A percentile compares a stretch with the other conserved stretches of the same genome.
Conservation (phyloP, 2,888 invertebrate genomes). For the Ectemnius continuus region DNA sequence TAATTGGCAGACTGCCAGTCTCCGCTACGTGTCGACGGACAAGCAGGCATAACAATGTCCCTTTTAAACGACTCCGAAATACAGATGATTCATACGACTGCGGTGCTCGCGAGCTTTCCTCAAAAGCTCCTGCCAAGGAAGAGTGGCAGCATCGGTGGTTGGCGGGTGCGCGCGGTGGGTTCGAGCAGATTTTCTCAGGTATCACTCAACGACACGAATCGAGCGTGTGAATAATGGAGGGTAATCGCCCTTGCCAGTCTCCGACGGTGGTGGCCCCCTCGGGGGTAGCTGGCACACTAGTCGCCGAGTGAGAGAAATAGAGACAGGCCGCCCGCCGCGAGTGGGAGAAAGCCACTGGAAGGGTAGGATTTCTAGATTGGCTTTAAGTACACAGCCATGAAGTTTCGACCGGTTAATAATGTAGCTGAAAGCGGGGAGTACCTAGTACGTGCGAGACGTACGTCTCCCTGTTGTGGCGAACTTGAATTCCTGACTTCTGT, state of each 20-base stretch:
- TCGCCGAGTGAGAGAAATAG: no score
- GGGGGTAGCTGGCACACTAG: constrained; percentile 17
- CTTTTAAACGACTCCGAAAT: not conserved
- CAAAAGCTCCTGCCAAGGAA: constrained; percentile 16
- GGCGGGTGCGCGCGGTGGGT: constrained; percentile 22
- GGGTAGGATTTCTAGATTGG: constrained; percentile 72
- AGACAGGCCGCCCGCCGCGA: no score
- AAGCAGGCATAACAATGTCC: not conserved
- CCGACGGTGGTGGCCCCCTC: constrained; percentile 60
- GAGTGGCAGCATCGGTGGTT: no score
- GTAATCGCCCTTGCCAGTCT: constrained; percentile 73
- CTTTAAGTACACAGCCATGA: constrained; percentile 74
- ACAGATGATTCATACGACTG: no score
- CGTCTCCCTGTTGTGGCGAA: constrained; percentile 45
- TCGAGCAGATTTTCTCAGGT: constrained; percentile 63
- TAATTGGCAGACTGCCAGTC: constrained; percentile 6
- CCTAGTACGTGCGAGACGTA: constrained; percentile 51
- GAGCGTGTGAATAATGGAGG: constrained; percentile 74
- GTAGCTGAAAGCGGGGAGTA: constrained; percentile 63
- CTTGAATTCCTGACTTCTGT: constrained; percentile 46
- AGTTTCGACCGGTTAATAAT: constrained; percentile 74
- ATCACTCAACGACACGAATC: constrained; percentile 68
- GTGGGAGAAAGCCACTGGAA: constrained; percentile 47
- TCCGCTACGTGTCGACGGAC: constrained; percentile 4
- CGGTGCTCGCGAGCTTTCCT: constrained; percentile 9